These are phyloP conservation scores for Tenrec ecaudatus DNA, from an alignment of 2,113 vertebrate genomes.

Conservation along the genomic window DNA sequence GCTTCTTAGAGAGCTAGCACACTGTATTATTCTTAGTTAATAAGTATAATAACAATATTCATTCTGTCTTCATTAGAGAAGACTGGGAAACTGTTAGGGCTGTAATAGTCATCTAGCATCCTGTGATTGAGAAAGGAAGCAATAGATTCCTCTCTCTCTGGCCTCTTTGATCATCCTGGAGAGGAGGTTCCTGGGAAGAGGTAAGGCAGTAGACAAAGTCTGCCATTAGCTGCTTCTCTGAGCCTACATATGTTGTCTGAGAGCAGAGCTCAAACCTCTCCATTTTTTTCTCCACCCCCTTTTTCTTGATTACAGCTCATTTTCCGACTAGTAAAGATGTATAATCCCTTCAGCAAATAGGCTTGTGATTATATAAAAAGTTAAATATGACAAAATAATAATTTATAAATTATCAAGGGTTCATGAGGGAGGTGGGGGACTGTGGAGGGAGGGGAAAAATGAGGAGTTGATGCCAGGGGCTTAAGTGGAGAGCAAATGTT, in stretches of 20 bases:
- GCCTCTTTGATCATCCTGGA: neutral
- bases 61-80: slow-evolving; percentile 39
- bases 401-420: too few species aligned
- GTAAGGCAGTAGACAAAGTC: neutral
- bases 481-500: too few species aligned
- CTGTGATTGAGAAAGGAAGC: slow-evolving; percentile 15
- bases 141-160: neutral
- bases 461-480: too few species aligned
- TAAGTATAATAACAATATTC: slow-evolving; percentile 19
- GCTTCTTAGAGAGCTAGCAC: slow-evolving; percentile 35
- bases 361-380: slow-evolving; percentile 44
- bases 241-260: neutral
- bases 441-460: too few species aligned
- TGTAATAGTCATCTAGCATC: slow-evolving; percentile 15
- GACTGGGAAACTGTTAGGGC: slow-evolving; percentile 10
- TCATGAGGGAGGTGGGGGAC: too few species aligned
- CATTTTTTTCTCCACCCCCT: neutral
- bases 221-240: neutral
- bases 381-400: neutral
- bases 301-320: neutral
- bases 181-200: neutral
- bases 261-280: neutral
- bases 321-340: slow-evolving; percentile 37
- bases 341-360: neutral
- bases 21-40: slow-evolving; percentile 47